Conservation (phyloP, 1,140 invertebrate species). For the Drosophila arawakana region DNA sequence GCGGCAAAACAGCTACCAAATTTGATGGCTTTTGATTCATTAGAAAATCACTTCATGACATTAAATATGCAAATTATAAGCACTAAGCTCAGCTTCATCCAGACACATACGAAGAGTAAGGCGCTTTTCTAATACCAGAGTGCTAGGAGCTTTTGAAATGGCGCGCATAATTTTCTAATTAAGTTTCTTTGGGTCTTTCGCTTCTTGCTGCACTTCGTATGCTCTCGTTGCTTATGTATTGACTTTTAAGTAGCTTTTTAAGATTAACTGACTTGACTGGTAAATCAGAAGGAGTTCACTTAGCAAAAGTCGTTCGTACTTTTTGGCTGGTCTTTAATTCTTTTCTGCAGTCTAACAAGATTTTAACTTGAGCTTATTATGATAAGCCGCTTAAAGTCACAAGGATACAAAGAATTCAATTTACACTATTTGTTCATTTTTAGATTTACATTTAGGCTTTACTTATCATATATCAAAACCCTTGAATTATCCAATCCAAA, state of each 20-base stretch:
- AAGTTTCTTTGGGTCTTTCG: slow-evolving; percentile 60
- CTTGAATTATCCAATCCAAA: too few relatives aligned
- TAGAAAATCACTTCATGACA: slow-evolving; percentile 78
- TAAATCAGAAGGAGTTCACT: slow-evolving; percentile 19
- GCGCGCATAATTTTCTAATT: slow-evolving; percentile 81
- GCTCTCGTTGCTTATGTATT: slow-evolving; percentile 68
- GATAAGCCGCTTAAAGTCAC: slow-evolving; percentile 61
- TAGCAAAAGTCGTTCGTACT: slow-evolving; percentile 26
- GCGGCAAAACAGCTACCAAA: slow-evolving; percentile 49
- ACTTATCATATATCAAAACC: too few relatives aligned
- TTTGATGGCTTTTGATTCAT: slow-evolving; percentile 79
- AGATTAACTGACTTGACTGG: slow-evolving; percentile 67
- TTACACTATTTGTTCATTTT: too few relatives aligned
- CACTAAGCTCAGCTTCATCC: slow-evolving; percentile 30
- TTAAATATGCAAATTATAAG: slow-evolving; percentile 77
- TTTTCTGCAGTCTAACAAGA: slow-evolving; percentile 69
- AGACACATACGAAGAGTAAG: not conserved
- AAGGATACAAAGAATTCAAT: not conserved
- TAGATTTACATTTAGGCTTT: too few relatives aligned
- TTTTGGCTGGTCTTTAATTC: slow-evolving; percentile 32
- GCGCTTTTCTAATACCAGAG: slow-evolving; percentile 65
- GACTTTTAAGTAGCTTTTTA: slow-evolving; percentile 78
- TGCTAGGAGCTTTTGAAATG: slow-evolving; percentile 68
- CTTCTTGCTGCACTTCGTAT: slow-evolving; percentile 53
- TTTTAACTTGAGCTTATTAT: slow-evolving; percentile 76